Evolutionary conservation across 2,797 vertebrate species (phyloP), one percentile per base, ranked within the genome.

Genomic region (Denticeps clupeoides): DNA sequence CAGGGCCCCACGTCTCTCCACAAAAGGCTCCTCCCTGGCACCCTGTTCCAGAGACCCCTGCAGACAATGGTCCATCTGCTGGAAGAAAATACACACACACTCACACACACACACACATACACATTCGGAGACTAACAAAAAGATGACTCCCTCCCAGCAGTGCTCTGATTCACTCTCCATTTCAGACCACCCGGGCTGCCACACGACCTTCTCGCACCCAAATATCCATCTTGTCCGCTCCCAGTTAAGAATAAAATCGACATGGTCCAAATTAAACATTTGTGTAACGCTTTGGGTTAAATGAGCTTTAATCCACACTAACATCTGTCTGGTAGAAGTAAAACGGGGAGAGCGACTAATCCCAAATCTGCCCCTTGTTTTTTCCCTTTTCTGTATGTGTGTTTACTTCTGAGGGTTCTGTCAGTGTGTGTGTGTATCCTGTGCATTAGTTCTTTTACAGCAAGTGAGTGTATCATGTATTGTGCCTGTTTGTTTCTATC

Each of bases 41-140:
- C 54, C 70, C 71, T 62, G 75, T 84, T 65, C 69, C 70, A 60
- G 43, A 53, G 71, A 74, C 68, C 74, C 68, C 61, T 35, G 38
- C 58, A 71, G 62, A 75, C 76, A 83, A 74, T 82, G 67, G 72
- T 80, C 82, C 81, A 82, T 88, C 83, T 87, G 82, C 78, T 70
- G 58, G 63, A 68, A 74, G 75, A 58, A 73, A 63, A 57, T 55
- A 68, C 69, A 56, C 62, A 59, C 72, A 24, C 47, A 43, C 4
- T 18, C 2, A 25, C 9, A 45, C 31, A 21, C 9, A 5, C 38
- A 22, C 45, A 23, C 51, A 51, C 51, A 45, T 11, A 19, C 37
- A 59, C 46, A 35, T 22, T 24, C 45, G 63, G 64, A 59, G 70
- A n/a, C n/a, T n/a, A n/a, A n/a, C n/a, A n/a, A n/a, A n/a, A n/a